Base-by-base conservation (phyloP, 2,888 invertebrate species). In the Tuberolachnus salignus region DNA sequence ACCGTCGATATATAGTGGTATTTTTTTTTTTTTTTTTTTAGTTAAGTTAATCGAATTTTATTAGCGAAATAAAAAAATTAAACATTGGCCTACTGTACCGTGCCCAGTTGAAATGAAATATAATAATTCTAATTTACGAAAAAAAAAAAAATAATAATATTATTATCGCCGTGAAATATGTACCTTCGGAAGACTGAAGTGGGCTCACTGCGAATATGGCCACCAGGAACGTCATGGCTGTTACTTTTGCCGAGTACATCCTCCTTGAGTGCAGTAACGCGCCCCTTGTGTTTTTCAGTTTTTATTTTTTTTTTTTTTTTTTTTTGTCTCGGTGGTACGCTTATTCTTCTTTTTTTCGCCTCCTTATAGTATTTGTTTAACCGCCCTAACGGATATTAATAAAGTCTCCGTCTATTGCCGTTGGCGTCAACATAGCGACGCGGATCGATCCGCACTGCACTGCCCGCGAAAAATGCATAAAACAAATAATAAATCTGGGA, bases 161-260 rank as follows among this genome's bases (percentile, higher is more conserved):
- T 34, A 34, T 34, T 34, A 34, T 4, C 6, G 6, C 0, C 44
- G 13, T 21, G 11, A 66, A 69, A 46, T 46, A 49, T 34, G 69
- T 78, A 78, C 78, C 78, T 78, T 78, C 78, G 57, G 78, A 69
- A n/a, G 78, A 78, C 19, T 69, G 78, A 23, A 78, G 78, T 78
- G 78, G 78, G 11, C 78, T 78, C 42, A 78, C 78, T 23, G 78
- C 78, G 13, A 78, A 67, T 34, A 59, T 42, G 51, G 78, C 78
- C 78, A 78, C 69, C 51, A 78, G 59, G 49, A 78, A 78, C 21
- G 69, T 42, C 67, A 78, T 69, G 9, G n/a, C 78, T n/a, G 69
- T 78, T 59, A 23, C 78, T 59, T 66, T 78, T 51, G 51, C 49
- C 42, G 67, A 78, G 78, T 78, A 61, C 78, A 78, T 78, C 51